Percentiles rank a stretch among this genome's conserved stretches.
These are phyloP conservation scores for Portunus trituberculatus DNA, from an alignment of 1,140 invertebrate species.

Conservation along the genomic window DNA sequence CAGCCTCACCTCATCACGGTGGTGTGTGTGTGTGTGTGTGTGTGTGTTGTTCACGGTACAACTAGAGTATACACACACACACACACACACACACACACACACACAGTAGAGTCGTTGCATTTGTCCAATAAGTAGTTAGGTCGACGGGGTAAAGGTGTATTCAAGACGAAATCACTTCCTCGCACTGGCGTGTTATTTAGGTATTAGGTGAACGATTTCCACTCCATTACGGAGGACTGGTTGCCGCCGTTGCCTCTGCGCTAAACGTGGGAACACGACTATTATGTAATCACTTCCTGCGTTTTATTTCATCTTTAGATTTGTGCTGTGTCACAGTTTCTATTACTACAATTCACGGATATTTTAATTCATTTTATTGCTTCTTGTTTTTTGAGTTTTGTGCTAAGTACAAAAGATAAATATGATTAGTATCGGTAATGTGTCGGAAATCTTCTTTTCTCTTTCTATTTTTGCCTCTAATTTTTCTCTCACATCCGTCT, in stretches of 20 bases:
- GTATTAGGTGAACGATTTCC: conserved; percentile 1
- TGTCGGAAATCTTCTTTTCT: too few relatives aligned
- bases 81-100: conserved; percentile 21
- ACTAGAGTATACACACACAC: not conserved
- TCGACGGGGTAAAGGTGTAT: not conserved
- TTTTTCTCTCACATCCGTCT: too few relatives aligned
- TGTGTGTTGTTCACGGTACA: not conserved
- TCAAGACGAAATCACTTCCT: not conserved
- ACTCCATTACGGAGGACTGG: not conserved
- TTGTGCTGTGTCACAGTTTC: not conserved
- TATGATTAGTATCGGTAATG: too few relatives aligned
- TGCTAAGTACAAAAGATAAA: too few relatives aligned
- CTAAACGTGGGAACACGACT: not conserved
- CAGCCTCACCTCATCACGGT: not conserved
- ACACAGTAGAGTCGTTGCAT: not conserved
- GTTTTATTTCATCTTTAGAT: not conserved
- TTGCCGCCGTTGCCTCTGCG: not conserved
- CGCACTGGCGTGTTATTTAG: not conserved
- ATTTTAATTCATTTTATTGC: too few relatives aligned
- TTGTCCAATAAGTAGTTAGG: too few relatives aligned
- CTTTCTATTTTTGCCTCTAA: too few relatives aligned
- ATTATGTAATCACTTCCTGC: not conserved
- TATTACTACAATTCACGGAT: not conserved
- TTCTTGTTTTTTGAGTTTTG: too few relatives aligned
- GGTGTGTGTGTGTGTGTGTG: too few relatives aligned